A percentile compares a stretch with the other conserved stretches of the same genome.
Evolutionary conservation across 2,113 vertebrate species (phyloP).

Genomic region (Neogale vison): DNA sequence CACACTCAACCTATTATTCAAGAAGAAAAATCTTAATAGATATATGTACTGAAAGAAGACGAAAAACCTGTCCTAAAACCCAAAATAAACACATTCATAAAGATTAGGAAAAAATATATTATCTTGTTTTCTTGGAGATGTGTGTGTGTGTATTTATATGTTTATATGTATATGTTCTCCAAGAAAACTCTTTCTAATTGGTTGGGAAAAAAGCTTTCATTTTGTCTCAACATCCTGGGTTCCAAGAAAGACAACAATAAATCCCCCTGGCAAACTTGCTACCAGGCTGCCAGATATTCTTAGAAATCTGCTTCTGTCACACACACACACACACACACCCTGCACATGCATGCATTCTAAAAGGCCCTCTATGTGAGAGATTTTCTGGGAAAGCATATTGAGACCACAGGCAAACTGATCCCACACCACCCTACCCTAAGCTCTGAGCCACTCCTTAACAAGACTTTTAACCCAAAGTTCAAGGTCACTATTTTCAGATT

Average conservation of each 20-base stretch:
- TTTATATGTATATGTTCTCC: neutral
- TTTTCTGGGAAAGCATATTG: conserved; percentile 3
- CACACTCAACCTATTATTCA: neutral
- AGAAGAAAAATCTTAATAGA: conserved; percentile 37
- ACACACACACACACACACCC: neutral
- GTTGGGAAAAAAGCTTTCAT: conserved; percentile 62
- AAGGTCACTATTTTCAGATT: neutral
- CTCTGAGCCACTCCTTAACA: neutral
- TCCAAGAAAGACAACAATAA: conserved; percentile 77
- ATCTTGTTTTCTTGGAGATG: neutral
- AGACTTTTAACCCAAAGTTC: neutral
- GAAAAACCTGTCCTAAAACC: conserved; percentile 30
- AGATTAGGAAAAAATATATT: neutral
- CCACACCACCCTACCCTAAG: neutral
- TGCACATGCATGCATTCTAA: neutral
- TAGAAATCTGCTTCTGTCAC: conserved; percentile 80
- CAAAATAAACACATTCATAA: conserved; percentile 35
- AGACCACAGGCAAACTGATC: neutral
- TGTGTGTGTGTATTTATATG: neutral
- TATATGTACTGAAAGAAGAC: conserved; percentile 28
- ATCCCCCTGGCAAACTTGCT: conserved; percentile 77
- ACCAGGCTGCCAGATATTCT: conserved; percentile 78
- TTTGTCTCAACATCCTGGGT: conserved; percentile 5
- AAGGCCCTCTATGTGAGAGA: neutral
- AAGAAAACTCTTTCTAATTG: conserved; percentile 72